Evolutionary conservation across 2,113 vertebrate genomes (phyloP), one percentile per base, ranked within the genome.

Genomic region (Paramisgurnus dabryanus): DNA sequence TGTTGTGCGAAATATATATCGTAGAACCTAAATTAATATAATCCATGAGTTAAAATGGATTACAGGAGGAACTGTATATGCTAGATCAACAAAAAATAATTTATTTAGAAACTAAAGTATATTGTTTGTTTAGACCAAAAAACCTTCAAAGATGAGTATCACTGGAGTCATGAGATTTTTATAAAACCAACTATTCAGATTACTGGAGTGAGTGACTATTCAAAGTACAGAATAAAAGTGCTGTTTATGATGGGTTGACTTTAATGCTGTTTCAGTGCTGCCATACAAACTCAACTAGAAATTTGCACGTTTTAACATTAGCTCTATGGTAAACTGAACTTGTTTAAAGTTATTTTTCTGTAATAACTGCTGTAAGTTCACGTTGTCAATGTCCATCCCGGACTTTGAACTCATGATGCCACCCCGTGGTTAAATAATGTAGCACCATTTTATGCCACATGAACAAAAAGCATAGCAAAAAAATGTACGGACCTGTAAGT

Each of bases 361-460:
- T 18, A n/a, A n/a, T 58, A 58, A 58, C 17, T 12, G 4, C 7
- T 17, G 17, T 58, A 17, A 4, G 18, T 6, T 3, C 15, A 58
- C 5, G 22, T 22, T 22, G 22, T 3, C 27, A 34, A 22, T 58
- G 55, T 18, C 27, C 8, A 55, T 10, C 13, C 13, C 22, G 7
- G 55, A 60, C 47, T 10, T 58, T 85, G 49, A 67, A 71, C n/a
- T 81, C 83, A 76, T 72, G 34, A 69, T 58, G 79, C 86, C 89
- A 78, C n/a, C 89, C 84, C 60, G 61, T 81, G 89, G 86, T 77
- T 73, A 61, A 5, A 78, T 60, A 0, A 13, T 40, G 49, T 67
- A 64, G 67, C 15, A 12, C 11, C 7, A 47, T 57, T 11, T 41
- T 0, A 12, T 3, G 7, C 50, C 50, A 53, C 12, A 53, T 13